phyloP scores from a whole-genome alignment of 2,888 invertebrate species.

The Zygaena filipendulae region DNA sequence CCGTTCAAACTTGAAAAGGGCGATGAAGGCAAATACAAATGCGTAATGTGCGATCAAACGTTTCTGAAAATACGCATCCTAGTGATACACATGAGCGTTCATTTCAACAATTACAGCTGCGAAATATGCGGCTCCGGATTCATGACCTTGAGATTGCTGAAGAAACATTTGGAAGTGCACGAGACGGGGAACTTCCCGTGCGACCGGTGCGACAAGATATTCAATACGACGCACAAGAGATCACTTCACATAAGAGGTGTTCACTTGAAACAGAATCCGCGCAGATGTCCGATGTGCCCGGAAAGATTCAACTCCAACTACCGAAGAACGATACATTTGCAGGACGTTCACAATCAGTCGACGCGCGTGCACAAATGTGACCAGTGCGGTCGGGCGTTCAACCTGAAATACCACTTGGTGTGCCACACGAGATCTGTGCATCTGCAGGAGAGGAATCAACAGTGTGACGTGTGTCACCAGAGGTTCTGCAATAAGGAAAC shows the following conservation, averaged over 20 bases:
- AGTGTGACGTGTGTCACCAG: slow-evolving; percentile 62
- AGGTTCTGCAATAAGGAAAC: slow-evolving; percentile 67
- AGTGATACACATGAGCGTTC: slow-evolving; percentile 59
- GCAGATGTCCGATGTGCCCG: slow-evolving; percentile 54
- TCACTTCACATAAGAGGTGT: slow-evolving; percentile 50
- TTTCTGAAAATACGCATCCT: slow-evolving; percentile 52
- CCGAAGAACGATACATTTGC: slow-evolving; percentile 52
- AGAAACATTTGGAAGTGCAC: slow-evolving; percentile 56
- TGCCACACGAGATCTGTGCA: slow-evolving; percentile 55
- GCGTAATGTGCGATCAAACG: slow-evolving; percentile 44
- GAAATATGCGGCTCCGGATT: slow-evolving; percentile 57
- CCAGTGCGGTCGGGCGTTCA: slow-evolving; percentile 51
- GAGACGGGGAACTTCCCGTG: slow-evolving; percentile 53
- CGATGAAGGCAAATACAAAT: slow-evolving; percentile 35
- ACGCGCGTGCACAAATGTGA: slow-evolving; percentile 56
- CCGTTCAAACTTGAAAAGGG: slow-evolving; percentile 47
- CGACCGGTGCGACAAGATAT: slow-evolving; percentile 47
- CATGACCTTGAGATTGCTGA: slow-evolving; percentile 50
- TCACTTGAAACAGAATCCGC: slow-evolving; percentile 46
- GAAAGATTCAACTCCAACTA: slow-evolving; percentile 59
- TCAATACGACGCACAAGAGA: slow-evolving; percentile 48
- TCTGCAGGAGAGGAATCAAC: slow-evolving; percentile 57
- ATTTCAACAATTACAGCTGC: slow-evolving; percentile 58
- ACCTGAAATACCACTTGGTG: slow-evolving; percentile 52
- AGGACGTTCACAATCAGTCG: slow-evolving; percentile 54